A percentile compares a stretch with the other conserved stretches of the same genome.
Conservation (phyloP, 2,888 invertebrate species). For the Catocala sponsa region DNA sequence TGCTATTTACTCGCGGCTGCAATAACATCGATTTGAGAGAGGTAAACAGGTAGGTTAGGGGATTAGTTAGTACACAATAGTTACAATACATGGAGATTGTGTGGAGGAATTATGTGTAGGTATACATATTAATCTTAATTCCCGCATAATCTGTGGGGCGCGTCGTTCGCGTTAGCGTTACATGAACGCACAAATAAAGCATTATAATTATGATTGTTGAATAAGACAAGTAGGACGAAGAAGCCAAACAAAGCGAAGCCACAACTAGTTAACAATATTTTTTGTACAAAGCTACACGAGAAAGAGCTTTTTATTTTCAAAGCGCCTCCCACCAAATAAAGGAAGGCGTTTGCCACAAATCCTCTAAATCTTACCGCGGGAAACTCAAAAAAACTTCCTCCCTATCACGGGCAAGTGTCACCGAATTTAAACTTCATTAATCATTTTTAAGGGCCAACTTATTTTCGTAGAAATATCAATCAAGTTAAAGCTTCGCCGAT, state of each 20-base stretch:
- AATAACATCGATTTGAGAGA: constrained; percentile 18
- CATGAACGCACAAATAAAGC: too few relatives aligned
- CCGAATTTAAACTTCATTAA: constrained; percentile 51
- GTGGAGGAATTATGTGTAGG: too few relatives aligned
- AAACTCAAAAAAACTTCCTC: constrained; percentile 22
- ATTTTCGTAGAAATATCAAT: constrained; percentile 52
- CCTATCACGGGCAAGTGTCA: constrained; percentile 28
- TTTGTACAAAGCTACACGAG: too few relatives aligned
- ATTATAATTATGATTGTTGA: too few relatives aligned
- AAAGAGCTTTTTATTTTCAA: neutral
- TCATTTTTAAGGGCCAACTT: constrained; percentile 51
- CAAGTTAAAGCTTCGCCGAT: constrained; percentile 52
- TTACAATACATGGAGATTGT: neutral
- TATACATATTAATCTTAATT: too few relatives aligned
- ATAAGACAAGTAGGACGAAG: too few relatives aligned
- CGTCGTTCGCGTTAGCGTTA: too few relatives aligned
- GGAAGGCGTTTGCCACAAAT: constrained; percentile 4
- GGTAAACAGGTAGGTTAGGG: constrained; percentile 5
- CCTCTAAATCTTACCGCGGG: constrained; percentile 16
- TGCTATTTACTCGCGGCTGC: constrained; percentile 9
- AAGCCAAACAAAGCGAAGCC: too few relatives aligned
- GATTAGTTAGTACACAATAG: constrained; percentile 11
- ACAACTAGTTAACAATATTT: too few relatives aligned
- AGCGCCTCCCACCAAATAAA: constrained; percentile 1
- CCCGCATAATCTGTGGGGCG: too few relatives aligned